Base-by-base conservation (phyloP, 2,113 vertebrate species). In the Limanda limanda region DNA sequence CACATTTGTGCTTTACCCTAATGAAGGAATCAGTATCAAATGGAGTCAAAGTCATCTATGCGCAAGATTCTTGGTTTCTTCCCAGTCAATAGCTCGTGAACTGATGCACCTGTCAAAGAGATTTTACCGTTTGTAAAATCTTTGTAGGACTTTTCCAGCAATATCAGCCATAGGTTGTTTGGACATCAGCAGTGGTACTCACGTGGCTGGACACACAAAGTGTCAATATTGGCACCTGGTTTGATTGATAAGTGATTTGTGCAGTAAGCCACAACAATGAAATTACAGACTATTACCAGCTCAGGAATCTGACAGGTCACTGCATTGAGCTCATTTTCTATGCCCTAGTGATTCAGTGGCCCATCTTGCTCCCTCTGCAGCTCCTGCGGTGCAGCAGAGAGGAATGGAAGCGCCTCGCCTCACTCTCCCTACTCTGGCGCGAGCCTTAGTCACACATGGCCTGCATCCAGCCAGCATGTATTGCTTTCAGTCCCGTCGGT, bases 401-500 rank as follows among this genome's bases (percentile, higher is more conserved):
- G 27, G 69, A 76, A 66, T 52, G 51, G n/a, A 77, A 37, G 71
- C 51, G 61, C 60, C 73, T 82, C 4, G 20, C 65, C 58, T 81
- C 74, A 74, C 83, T 81, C 72, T 72, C 52, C 66, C 68, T 35
- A 48, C 59, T 52, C 52, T 67, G 75, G 90, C 86, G 76, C 82
- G 88, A 92, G 89, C 90, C 87, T 91, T 84, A 89, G 87, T 93
- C 90, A 88, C 84, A 66, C 76, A 82, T 96, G 94, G 95, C 94
- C 72, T 21, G 0, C 1, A 55, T 94, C 94, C 95, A 94, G 86
- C 58, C 81, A 42, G 56, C 20, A 14, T 76, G 75, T 88, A 81
- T 88, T 89, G 65, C 73, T 92, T 90, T 90, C 85, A 86, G 85
- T 81, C 68, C 65, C 58, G 66, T 82, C 66, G 60, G 72, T 81